Percentiles rank a stretch among this genome's conserved stretches.
phyloP scores from a whole-genome alignment of 2,888 invertebrate genomes.

The Drosophila suboccidentalis region DNA sequence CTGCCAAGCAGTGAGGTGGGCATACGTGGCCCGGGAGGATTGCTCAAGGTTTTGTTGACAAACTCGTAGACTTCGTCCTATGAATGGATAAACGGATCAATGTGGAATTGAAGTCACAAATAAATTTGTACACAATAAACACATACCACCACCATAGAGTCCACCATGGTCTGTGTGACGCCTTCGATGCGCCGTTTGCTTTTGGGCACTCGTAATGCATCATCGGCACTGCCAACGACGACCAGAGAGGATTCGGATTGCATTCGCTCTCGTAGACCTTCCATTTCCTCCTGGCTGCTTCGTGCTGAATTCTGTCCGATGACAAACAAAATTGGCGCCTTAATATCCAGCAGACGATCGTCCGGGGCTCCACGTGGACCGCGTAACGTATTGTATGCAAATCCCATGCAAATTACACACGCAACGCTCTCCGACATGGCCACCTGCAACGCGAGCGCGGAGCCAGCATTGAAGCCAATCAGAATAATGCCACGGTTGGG shows the following conservation, averaged over 20 bases:
- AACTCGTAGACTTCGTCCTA: constrained; percentile 90
- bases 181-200: constrained; percentile 90
- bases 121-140: background rate
- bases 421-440: constrained; percentile 90
- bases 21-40: constrained; percentile 86
- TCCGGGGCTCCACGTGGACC: constrained; percentile 92
- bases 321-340: constrained; percentile 91
- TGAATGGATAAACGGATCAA: background rate
- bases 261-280: constrained; percentile 91
- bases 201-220: constrained; percentile 90
- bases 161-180: constrained; percentile 92
- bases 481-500: constrained; percentile 90
- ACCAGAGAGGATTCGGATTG: constrained; percentile 91
- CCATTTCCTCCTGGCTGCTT: constrained; percentile 90
- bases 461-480: constrained; percentile 92
- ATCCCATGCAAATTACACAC: constrained; percentile 92
- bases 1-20: constrained; percentile 72
- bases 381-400: constrained; percentile 90
- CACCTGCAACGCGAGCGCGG: constrained; percentile 91
- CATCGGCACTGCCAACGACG: constrained; percentile 93
- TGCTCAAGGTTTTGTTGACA: constrained; percentile 87
- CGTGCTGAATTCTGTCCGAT: constrained; percentile 91
- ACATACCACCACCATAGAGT: constrained; percentile 90
- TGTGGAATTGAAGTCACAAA: background rate
- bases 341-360: constrained; percentile 90